Conservation (phyloP, 1,140 invertebrate species). For the Drosophila bocki region DNA sequence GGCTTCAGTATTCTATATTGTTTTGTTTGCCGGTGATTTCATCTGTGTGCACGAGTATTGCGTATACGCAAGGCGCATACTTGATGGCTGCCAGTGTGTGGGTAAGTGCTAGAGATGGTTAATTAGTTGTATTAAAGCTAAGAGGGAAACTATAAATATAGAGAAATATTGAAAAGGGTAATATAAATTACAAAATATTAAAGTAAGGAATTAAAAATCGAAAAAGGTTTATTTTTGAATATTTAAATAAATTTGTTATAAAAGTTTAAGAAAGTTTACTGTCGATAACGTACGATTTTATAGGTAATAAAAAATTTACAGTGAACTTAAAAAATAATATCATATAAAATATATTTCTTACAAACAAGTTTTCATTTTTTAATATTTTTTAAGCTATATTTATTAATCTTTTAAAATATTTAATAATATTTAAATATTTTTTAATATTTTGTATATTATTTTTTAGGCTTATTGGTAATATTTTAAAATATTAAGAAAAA, state of each 20-base stretch:
- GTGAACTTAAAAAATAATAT: not conserved
- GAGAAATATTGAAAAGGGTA: too few species aligned
- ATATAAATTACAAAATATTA: too few species aligned
- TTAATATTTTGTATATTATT: too few species aligned
- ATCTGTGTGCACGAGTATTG: slow-evolving; percentile 12
- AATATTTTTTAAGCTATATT: not conserved
- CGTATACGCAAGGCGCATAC: slow-evolving; percentile 6
- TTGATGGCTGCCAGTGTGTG: slow-evolving; percentile 2
- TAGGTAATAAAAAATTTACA: not conserved
- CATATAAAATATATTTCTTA: not conserved
- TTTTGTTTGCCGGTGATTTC: slow-evolving; percentile 16
- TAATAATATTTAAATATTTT: too few species aligned
- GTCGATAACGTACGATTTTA: not conserved
- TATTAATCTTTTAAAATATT: not conserved
- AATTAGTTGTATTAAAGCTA: not conserved
- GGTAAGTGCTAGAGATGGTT: not conserved
- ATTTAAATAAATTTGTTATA: too few species aligned
- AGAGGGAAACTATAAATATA: not conserved
- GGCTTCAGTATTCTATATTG: slow-evolving; percentile 1
- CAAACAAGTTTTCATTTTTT: not conserved
- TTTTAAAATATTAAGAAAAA: too few species aligned
- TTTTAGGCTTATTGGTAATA: too few species aligned
- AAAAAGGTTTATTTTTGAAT: too few species aligned
- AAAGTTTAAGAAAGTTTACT: too few species aligned
- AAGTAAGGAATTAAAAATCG: too few species aligned